Conservation (phyloP, 2,888 invertebrate species). For the Chesias legatella region DNA sequence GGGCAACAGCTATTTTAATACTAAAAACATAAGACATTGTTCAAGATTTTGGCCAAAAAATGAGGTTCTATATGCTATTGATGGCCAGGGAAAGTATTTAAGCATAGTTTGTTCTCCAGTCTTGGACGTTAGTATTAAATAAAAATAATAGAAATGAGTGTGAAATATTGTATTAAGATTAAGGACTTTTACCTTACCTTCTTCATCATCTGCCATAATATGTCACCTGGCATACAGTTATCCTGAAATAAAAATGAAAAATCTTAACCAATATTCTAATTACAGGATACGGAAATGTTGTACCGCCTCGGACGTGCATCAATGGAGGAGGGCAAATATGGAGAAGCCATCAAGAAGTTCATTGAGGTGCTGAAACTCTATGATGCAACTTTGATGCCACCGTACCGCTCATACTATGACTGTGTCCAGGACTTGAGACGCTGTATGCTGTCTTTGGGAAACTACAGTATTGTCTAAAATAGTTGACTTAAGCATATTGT, state of each 20-base stretch:
- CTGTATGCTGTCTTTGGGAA: conserved; percentile 85
- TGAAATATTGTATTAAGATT: background rate
- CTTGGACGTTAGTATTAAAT: too few species aligned
- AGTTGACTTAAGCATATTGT: too few species aligned
- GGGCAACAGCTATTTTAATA: too few species aligned
- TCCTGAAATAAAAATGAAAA: conserved; percentile 22
- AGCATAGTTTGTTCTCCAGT: too few species aligned
- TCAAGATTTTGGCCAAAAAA: too few species aligned
- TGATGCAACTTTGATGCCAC: conserved; percentile 84
- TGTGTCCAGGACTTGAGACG: conserved; percentile 86
- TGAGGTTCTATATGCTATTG: too few species aligned
- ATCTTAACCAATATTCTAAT: conserved; percentile 19
- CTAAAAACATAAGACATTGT: too few species aligned
- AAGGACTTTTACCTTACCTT: conserved; percentile 35
- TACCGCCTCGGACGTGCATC: conserved; percentile 82
- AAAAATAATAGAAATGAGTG: too few species aligned
- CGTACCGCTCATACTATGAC: conserved; percentile 87
- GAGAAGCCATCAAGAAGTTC: conserved; percentile 83
- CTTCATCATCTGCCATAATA: conserved; percentile 66
- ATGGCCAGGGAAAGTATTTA: too few species aligned
- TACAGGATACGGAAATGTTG: conserved; percentile 85
- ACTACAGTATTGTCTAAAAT: conserved; percentile 58
- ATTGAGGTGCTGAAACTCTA: conserved; percentile 84
- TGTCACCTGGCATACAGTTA: conserved; percentile 2
- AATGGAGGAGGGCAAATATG: conserved; percentile 82